Base-by-base conservation (phyloP, 2,113 vertebrate species). In the Ceratotherium simum region DNA sequence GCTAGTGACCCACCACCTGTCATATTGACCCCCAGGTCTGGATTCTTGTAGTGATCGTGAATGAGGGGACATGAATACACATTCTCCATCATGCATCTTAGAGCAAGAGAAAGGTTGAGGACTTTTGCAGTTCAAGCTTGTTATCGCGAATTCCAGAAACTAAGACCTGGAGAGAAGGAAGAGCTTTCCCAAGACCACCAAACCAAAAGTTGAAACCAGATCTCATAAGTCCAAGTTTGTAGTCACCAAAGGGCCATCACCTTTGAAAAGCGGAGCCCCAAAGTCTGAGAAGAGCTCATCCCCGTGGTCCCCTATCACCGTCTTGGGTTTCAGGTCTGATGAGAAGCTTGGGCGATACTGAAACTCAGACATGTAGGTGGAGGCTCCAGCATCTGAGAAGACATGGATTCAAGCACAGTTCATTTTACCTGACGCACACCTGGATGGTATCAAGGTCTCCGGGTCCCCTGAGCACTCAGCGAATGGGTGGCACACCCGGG, bases 341-440 rank as follows among this genome's bases (percentile, higher is more conserved):
- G 96, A 12, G 3, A 98, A 64, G 20, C 70, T 94, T 1, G 98
- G 98, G 25, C 75, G 12, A 54, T 99, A 96, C 82, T 98, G 97
- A 95, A 99, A 99, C 97, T 99, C 98, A 25, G 99, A 99, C 90
- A 99, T 27, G 83, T 95, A 98, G 48, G 95, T 97, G 36, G 90
- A 97, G 16, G 91, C 98, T 1, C 99, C 99, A 0, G 97, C 96
- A 60, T 99, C 99, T 99, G 87, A 16, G 2, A n/a, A 80, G 54
- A 95, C 42, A 98, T 0, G 25, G 11, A 31, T 67, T 73, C 58
- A 58, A 0, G 1, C 21, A 14, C 25, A n/a, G 67, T 8, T 87
- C 29, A 36, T 33, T 5, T 33, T 3, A 36, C 20, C 27, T 42
- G 65, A 75, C 0, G 2, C 46, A 54, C 2, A 5, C 17, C 5